A percentile compares a stretch with the other conserved stretches of the same genome.
Conservation (phyloP, 1,140 invertebrate species). For the Macrosteles quadrilineatus region DNA sequence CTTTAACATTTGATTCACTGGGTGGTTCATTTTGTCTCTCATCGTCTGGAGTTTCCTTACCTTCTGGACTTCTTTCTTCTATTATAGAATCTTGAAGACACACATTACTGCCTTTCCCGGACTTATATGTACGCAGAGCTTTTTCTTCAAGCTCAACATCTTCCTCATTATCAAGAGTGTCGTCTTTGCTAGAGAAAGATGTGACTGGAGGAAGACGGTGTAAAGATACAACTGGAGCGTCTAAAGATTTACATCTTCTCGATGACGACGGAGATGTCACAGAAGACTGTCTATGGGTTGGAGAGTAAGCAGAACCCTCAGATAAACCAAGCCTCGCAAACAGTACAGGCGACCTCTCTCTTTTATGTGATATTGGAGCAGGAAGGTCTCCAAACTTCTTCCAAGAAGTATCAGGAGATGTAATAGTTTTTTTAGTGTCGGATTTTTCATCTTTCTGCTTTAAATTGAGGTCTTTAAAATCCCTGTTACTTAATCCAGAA, state of each 20-base stretch:
- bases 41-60: slow-evolving; percentile 1
- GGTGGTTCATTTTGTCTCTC: not conserved
- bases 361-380: slow-evolving; percentile 39
- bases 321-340: slow-evolving; percentile 79
- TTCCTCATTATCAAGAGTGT: slow-evolving; percentile 61
- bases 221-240: slow-evolving; percentile 77
- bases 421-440: slow-evolving; percentile 46
- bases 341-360: slow-evolving; percentile 71
- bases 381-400: slow-evolving; percentile 50
- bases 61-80: slow-evolving; percentile 32
- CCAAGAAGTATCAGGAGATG: slow-evolving; percentile 61
- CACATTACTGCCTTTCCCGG: not conserved
- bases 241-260: slow-evolving; percentile 76
- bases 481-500: slow-evolving; percentile 40
- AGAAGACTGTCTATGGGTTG: slow-evolving; percentile 71
- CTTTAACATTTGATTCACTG: not conserved
- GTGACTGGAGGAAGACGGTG: slow-evolving; percentile 77
- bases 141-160: slow-evolving; percentile 44
- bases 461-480: slow-evolving; percentile 1
- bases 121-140: slow-evolving; percentile 29
- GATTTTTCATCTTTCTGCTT: slow-evolving; percentile 21
- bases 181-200: slow-evolving; percentile 84
- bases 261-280: slow-evolving; percentile 70
- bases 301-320: slow-evolving; percentile 73
- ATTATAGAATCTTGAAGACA: slow-evolving; percentile 33